These are phyloP conservation scores for Betta splendens DNA, from an alignment of 2,797 vertebrate species.

Conservation along the genomic window DNA sequence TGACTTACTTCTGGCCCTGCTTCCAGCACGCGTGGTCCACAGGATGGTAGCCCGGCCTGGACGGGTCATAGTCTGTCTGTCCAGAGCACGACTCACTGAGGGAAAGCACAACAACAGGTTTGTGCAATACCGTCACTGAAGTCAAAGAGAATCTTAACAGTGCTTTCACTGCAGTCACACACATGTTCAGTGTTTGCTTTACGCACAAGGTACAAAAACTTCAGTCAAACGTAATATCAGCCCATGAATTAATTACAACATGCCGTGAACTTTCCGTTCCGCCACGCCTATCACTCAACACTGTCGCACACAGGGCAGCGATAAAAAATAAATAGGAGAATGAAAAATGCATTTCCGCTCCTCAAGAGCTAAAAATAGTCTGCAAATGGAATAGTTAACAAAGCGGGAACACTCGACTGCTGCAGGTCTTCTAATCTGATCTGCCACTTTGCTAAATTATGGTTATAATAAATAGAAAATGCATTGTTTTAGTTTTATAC, in stretches of 20 bases:
- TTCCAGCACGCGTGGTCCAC: slow-evolving; percentile 88
- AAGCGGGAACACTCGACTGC: slow-evolving; percentile 20
- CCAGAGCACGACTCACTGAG: slow-evolving; percentile 67
- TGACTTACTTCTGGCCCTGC: slow-evolving; percentile 83
- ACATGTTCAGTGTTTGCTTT: not conserved
- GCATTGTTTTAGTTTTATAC: not conserved
- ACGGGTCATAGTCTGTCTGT: slow-evolving; percentile 80
- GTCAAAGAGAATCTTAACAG: not conserved
- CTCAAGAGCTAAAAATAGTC: slow-evolving; percentile 44
- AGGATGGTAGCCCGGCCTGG: slow-evolving; percentile 84
- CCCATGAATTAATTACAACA: slow-evolving; percentile 3
- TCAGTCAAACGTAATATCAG: not conserved
- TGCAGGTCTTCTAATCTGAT: not conserved
- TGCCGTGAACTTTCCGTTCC: slow-evolving; percentile 19
- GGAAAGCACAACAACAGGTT: not conserved
- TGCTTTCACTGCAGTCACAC: not conserved
- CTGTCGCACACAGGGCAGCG: slow-evolving; percentile 17
- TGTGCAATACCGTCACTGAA: not conserved
- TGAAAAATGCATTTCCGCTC: slow-evolving; percentile 55
- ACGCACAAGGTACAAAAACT: not conserved
- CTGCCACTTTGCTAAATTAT: not conserved
- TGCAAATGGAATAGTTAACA: slow-evolving; percentile 37
- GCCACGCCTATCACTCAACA: slow-evolving; percentile 20
- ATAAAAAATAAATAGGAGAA: slow-evolving; percentile 49
- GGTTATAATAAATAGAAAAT: not conserved